Conservation (phyloP, 2,888 invertebrate species). For the Conchocele bisecta region DNA sequence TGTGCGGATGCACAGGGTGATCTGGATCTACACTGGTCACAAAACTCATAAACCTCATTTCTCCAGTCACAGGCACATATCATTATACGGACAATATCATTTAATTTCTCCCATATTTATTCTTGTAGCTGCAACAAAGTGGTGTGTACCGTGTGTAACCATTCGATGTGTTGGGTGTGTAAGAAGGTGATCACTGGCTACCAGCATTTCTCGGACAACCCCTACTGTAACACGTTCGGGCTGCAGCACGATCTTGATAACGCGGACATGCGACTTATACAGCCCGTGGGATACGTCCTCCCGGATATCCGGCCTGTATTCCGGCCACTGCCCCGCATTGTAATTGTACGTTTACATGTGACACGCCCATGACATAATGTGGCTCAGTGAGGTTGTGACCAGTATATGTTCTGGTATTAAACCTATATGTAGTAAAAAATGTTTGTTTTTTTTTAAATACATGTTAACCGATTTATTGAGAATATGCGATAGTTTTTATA, state of each 20-base stretch:
- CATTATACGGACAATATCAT: neutral
- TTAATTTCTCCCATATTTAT: neutral
- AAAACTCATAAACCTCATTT: neutral
- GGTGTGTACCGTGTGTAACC: constrained; percentile 61
- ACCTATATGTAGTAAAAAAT: too few species aligned
- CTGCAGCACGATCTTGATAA: constrained; percentile 33
- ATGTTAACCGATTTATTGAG: too few species aligned
- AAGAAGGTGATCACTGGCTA: constrained; percentile 57
- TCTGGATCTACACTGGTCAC: neutral
- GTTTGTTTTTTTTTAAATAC: too few species aligned
- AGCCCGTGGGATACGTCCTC: neutral
- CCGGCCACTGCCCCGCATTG: too few species aligned
- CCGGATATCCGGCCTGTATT: neutral
- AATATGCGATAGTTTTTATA: too few species aligned
- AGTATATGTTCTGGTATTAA: too few species aligned
- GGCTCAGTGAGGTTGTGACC: too few species aligned
- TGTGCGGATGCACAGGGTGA: neutral
- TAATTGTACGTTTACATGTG: too few species aligned
- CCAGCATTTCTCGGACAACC: constrained; percentile 40
- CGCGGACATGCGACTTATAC: constrained; percentile 29
- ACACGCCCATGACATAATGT: too few species aligned
- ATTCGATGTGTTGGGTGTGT: constrained; percentile 69
- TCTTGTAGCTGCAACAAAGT: constrained; percentile 72
- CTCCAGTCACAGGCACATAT: neutral
- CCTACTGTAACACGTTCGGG: constrained; percentile 37